A percentile compares a stretch with the other conserved stretches of the same genome.
These are phyloP conservation scores for Drosophila funebris DNA, from an alignment of 1,140 invertebrate species.

Conservation along the genomic window DNA sequence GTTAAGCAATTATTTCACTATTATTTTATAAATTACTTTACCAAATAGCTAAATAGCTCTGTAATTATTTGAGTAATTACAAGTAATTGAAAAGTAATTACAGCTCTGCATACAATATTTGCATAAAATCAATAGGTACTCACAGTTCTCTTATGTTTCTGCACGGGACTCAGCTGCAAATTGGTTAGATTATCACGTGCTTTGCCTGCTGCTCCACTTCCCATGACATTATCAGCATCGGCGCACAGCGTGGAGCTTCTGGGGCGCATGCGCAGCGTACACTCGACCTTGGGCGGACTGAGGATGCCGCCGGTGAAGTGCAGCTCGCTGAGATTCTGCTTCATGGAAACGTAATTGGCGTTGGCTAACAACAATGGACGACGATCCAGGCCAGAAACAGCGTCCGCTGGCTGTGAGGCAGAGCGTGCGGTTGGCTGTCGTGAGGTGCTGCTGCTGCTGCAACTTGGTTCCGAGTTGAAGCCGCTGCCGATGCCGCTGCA, in stretches of 20 bases:
- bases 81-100: constrained; percentile 11
- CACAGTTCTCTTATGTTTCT: constrained; percentile 71
- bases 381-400: constrained; percentile 20
- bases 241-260: constrained; percentile 67
- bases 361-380: constrained; percentile 57
- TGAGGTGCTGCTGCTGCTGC: neutral
- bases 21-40: no score
- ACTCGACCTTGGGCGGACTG: constrained; percentile 54
- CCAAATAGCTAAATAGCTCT: no score
- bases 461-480: constrained; percentile 50
- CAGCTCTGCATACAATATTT: neutral
- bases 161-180: constrained; percentile 71
- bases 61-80: no score
- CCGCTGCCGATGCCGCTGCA: constrained; percentile 36
- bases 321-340: constrained; percentile 74
- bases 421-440: constrained; percentile 16
- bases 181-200: constrained; percentile 57
- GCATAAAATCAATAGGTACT: constrained; percentile 27
- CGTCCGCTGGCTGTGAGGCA: constrained; percentile 47
- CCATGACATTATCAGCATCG: constrained; percentile 33
- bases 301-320: constrained; percentile 61
- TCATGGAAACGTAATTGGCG: constrained; percentile 62
- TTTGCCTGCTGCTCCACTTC: neutral
- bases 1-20: no score
- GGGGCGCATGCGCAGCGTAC: constrained; percentile 62